Evolutionary conservation across 2,888 invertebrate genomes (phyloP).

Genomic region (Ennomos quercinarius): DNA sequence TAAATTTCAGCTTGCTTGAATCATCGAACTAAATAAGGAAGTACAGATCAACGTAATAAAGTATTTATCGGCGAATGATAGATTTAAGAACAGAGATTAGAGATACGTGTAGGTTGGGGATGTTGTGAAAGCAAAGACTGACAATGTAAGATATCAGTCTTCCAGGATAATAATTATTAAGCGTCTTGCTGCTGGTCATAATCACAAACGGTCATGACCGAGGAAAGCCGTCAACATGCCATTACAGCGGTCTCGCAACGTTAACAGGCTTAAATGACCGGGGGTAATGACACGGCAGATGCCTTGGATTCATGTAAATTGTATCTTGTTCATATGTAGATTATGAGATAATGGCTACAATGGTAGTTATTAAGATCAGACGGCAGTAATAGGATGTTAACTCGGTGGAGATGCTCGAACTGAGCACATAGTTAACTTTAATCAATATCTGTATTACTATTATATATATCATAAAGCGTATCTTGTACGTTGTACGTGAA

Average conservation of each 20-base stretch:
- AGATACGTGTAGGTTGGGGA: conserved; percentile 1
- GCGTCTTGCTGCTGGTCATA: conserved; percentile 58
- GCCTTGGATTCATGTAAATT: conserved; percentile 75
- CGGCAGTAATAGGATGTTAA: conserved; percentile 26
- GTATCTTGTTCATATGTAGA: conserved; percentile 55
- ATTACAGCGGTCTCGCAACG: conserved; percentile 70
- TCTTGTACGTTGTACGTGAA: conserved; percentile 23
- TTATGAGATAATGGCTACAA: conserved; percentile 51
- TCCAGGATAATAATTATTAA: conserved; percentile 47
- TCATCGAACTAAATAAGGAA: conserved; percentile 37
- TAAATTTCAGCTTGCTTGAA: conserved; percentile 34
- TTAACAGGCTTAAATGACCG: conserved; percentile 80
- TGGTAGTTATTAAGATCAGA: conserved; percentile 34
- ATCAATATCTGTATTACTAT: conserved; percentile 26
- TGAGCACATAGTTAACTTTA: conserved; percentile 28
- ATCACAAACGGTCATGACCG: conserved; percentile 69
- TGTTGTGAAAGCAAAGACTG: conserved; percentile 12
- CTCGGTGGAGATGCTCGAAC: conserved; percentile 19
- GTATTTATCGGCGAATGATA: conserved; percentile 47
- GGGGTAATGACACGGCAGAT: conserved; percentile 82
- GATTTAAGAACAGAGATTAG: conserved; percentile 31
- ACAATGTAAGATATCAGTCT: conserved; percentile 39
- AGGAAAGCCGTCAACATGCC: conserved; percentile 69
- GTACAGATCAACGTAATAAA: conserved; percentile 41
- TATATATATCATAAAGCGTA: conserved; percentile 21